Conservation (phyloP, 2,888 invertebrate species). For the Andrena camellia region DNA sequence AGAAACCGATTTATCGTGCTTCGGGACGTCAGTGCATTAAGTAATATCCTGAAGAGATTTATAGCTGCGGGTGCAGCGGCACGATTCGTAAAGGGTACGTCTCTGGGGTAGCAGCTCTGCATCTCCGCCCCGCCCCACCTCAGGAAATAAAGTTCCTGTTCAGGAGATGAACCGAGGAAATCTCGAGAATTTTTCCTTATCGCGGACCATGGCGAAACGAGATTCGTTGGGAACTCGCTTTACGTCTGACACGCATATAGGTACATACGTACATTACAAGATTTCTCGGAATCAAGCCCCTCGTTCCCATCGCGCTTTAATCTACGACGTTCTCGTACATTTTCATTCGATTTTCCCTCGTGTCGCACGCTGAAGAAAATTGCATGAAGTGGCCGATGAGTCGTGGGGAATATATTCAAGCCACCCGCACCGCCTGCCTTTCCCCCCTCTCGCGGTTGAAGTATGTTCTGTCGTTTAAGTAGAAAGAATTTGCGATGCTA, state of each 20-base stretch:
- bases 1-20: slow-evolving; percentile 61
- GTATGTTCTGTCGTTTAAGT: not conserved
- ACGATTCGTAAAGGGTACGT: slow-evolving; percentile 38
- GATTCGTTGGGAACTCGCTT: slow-evolving; percentile 25
- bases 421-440: no score
- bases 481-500: not conserved
- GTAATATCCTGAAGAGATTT: slow-evolving; percentile 67
- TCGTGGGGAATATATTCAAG: not conserved
- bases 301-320: not conserved
- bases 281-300: not conserved
- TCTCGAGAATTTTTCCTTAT: slow-evolving; percentile 58
- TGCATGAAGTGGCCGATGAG: not conserved
- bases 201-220: slow-evolving; percentile 25
- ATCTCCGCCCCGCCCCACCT: slow-evolving; percentile 30
- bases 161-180: slow-evolving; percentile 65
- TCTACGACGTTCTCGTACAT: not conserved
- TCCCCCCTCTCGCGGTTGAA: no score
- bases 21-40: slow-evolving; percentile 67
- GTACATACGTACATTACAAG: slow-evolving; percentile 13
- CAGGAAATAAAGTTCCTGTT: slow-evolving; percentile 69
- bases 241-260: slow-evolving; percentile 29
- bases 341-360: not conserved
- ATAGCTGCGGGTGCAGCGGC: slow-evolving; percentile 44
- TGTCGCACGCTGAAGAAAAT: not conserved
- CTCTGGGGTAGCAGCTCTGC: slow-evolving; percentile 47